These are phyloP conservation scores for Polylopha cassiicola DNA, from an alignment of 2,888 invertebrate species.

Conservation along the genomic window DNA sequence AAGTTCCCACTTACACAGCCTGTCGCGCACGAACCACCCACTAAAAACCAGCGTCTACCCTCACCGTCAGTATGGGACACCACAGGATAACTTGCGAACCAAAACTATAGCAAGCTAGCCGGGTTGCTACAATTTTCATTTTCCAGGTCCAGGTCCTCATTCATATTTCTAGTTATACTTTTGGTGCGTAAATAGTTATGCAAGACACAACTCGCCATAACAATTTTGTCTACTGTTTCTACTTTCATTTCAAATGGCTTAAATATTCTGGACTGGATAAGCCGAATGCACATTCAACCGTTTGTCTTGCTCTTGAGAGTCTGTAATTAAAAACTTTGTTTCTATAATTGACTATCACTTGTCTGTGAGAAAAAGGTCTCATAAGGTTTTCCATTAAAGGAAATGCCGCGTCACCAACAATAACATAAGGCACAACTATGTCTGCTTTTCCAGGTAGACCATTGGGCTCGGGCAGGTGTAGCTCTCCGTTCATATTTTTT, in stretches of 20 bases:
- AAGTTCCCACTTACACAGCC: no score
- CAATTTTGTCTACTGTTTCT: conserved; percentile 6
- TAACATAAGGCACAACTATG: conserved; percentile 4
- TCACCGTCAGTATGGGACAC: no score
- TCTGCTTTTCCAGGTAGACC: conserved; percentile 3
- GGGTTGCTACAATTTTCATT: conserved; percentile 4
- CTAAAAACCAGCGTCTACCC: no score
- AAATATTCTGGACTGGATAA: conserved; percentile 2
- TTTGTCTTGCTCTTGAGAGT: conserved; percentile 2
- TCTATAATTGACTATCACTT: conserved; percentile 1
- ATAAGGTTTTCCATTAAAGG: conserved; percentile 3
- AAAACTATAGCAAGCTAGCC: no score
- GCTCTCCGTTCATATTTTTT: conserved; percentile 2
- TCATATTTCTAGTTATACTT: conserved; percentile 9
- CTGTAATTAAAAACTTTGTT: conserved; percentile 1
- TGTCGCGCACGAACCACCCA: no score
- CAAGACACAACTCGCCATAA: conserved; percentile 7
- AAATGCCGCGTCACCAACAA: conserved; percentile 3
- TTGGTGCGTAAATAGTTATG: conserved; percentile 10
- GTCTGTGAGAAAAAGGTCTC: conserved; percentile 3
- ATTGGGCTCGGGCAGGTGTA: conserved; percentile 3
- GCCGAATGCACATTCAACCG: conserved; percentile 1
- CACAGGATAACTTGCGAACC: no score
- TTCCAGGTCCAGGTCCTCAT: conserved; percentile 6
- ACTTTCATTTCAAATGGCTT: conserved; percentile 5